Conservation (phyloP, 1,140 invertebrate genomes). For the Caenorhabditis tropicalis region DNA sequence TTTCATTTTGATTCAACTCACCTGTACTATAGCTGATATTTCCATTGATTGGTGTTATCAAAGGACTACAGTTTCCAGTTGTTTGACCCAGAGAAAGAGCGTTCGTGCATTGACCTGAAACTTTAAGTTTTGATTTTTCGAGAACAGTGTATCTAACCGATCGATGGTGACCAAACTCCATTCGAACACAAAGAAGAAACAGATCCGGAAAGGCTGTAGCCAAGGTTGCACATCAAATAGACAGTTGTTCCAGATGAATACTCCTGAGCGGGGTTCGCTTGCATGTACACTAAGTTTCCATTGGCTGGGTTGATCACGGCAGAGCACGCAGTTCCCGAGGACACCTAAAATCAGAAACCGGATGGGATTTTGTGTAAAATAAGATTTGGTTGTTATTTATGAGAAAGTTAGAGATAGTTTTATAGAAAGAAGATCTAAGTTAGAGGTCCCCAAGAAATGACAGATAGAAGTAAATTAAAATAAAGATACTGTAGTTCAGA, state of each 20-base stretch:
- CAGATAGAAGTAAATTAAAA: neutral
- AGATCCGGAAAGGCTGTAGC: neutral
- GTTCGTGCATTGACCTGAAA: slow-evolving; percentile 1
- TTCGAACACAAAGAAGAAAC: neutral
- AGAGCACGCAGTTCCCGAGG: neutral
- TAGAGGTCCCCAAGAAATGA: too few relatives aligned
- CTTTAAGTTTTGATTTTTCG: neutral
- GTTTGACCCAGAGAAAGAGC: neutral
- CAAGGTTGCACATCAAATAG: neutral
- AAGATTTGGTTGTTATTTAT: too few relatives aligned
- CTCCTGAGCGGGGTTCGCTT: neutral
- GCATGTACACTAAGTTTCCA: neutral
- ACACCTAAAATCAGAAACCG: neutral
- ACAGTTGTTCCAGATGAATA: slow-evolving; percentile 3
- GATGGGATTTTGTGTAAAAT: too few relatives aligned
- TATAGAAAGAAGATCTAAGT: too few relatives aligned
- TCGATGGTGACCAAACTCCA: neutral
- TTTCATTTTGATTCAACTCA: neutral
- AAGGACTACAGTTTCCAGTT: neutral
- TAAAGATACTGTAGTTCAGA: too few relatives aligned
- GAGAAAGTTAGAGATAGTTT: too few relatives aligned
- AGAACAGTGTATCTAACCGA: neutral
- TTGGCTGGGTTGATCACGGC: neutral
- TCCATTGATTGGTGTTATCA: neutral
- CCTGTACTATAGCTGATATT: neutral